phyloP scores from a whole-genome alignment of 1,140 invertebrate species.

The Epicauta chinensis region DNA sequence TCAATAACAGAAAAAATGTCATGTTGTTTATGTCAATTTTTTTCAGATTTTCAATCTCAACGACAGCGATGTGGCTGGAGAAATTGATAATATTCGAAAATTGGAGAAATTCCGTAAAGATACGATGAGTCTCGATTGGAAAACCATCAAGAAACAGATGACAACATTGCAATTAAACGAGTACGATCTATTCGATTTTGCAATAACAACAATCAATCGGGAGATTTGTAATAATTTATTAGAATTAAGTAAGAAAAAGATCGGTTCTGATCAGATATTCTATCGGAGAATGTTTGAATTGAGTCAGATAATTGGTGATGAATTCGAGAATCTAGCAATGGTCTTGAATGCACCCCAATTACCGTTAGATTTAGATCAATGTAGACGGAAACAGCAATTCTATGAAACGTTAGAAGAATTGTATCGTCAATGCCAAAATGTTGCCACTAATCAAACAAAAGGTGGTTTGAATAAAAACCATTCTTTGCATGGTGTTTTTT shows the following conservation, averaged over 20 bases:
- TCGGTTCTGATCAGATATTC: too few relatives aligned
- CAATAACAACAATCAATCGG: too few relatives aligned
- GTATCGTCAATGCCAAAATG: slow-evolving; percentile 23
- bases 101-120: not conserved
- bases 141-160: too few relatives aligned
- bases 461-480: slow-evolving; percentile 34
- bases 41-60: slow-evolving; percentile 46
- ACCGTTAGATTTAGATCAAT: slow-evolving; percentile 21
- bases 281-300: too few relatives aligned
- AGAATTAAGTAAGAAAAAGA: too few relatives aligned
- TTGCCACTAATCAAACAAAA: slow-evolving; percentile 10
- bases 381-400: slow-evolving; percentile 23
- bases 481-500: slow-evolving; percentile 22
- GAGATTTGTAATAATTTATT: too few relatives aligned
- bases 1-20: not conserved
- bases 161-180: too few relatives aligned
- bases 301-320: too few relatives aligned
- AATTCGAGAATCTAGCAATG: slow-evolving; percentile 12
- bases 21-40: slow-evolving; percentile 10
- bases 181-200: too few relatives aligned
- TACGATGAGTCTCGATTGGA: too few relatives aligned
- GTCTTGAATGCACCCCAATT: slow-evolving; percentile 20
- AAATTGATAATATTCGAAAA: slow-evolving; percentile 1
- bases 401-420: slow-evolving; percentile 19
- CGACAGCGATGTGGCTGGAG: slow-evolving; percentile 39